These are phyloP conservation scores for Albula glossodonta DNA, from an alignment of 2,113 vertebrate genomes.

Conservation along the genomic window DNA sequence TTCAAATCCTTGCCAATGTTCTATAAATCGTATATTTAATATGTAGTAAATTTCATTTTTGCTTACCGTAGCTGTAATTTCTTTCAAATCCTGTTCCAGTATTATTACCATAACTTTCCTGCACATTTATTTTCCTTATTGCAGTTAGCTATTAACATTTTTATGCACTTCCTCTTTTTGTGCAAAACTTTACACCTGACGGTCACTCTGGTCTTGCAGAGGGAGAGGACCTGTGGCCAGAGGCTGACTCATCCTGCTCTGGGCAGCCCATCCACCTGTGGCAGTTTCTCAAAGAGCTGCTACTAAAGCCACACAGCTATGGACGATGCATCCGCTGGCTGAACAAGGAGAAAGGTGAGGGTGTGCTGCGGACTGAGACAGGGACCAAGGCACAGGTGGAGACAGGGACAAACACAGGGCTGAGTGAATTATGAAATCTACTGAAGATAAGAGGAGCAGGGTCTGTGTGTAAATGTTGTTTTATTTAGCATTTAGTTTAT, in stretches of 20 bases:
- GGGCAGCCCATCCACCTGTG: conserved; percentile 96
- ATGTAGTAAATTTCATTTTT: background rate
- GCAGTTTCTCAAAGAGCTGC: conserved; percentile 95
- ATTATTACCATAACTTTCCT: background rate
- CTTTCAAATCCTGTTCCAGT: background rate
- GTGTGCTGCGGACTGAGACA: conserved; percentile 58
- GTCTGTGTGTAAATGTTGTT: too few species aligned
- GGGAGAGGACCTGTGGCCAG: conserved; percentile 78
- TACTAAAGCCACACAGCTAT: conserved; percentile 92
- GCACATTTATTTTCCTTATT: background rate
- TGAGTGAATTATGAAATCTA: background rate
- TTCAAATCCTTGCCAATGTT: background rate
- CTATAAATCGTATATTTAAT: background rate
- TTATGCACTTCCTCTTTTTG: background rate
- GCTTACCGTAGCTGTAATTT: background rate
- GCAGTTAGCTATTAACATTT: background rate
- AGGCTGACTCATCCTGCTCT: conserved; percentile 89
- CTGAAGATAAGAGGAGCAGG: background rate
- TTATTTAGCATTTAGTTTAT: too few species aligned
- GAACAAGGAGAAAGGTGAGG: conserved; percentile 93
- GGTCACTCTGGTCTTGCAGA: conserved; percentile 43
- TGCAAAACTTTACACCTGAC: background rate
- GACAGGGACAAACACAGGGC: background rate
- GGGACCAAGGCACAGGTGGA: conserved; percentile 81
- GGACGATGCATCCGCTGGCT: conserved; percentile 97